A percentile compares a stretch with the other conserved stretches of the same genome.
phyloP scores from a whole-genome alignment of 2,113 vertebrate genomes.

The Salminus brasiliensis region DNA sequence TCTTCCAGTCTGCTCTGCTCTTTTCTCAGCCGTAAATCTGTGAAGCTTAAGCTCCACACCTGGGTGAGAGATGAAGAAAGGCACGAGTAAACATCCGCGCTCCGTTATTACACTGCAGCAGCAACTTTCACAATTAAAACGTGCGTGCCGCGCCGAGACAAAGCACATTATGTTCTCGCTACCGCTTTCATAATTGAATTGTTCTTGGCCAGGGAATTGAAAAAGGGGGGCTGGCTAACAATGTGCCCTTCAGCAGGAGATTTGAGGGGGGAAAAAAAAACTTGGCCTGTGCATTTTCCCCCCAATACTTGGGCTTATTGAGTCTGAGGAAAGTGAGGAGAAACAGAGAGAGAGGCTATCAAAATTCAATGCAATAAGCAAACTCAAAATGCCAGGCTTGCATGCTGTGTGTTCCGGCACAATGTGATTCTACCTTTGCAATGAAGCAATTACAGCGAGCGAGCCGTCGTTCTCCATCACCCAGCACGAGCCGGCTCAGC shows the following conservation, averaged over 20 bases:
- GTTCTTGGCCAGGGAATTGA: slow-evolving; percentile 7
- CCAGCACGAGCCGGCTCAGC: slow-evolving; percentile 23
- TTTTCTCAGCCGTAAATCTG: neutral
- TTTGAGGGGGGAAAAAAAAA: neutral
- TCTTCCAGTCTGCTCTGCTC: neutral
- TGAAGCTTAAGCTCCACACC: neutral
- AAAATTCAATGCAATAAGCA: slow-evolving; percentile 11
- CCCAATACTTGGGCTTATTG: neutral
- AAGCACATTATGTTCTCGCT: neutral
- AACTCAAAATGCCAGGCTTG: slow-evolving; percentile 31
- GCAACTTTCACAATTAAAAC: slow-evolving; percentile 6
- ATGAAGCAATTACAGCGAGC: slow-evolving; percentile 42
- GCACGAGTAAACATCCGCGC: neutral
- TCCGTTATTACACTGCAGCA: slow-evolving; percentile 14
- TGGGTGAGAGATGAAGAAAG: slow-evolving; percentile 1
- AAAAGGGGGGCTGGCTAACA: slow-evolving; percentile 7
- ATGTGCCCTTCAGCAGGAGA: slow-evolving; percentile 9
- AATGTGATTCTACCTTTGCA: slow-evolving; percentile 18
- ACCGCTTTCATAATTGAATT: slow-evolving; percentile 33
- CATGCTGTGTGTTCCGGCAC: slow-evolving; percentile 16
- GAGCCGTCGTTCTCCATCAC: slow-evolving; percentile 29
- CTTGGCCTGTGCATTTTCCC: neutral
- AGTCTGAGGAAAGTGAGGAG: neutral
- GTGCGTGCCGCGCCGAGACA: neutral
- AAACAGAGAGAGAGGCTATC: neutral